Conservation (phyloP, 1,140 invertebrate species). For the Macrosteles quadrilineatus region DNA sequence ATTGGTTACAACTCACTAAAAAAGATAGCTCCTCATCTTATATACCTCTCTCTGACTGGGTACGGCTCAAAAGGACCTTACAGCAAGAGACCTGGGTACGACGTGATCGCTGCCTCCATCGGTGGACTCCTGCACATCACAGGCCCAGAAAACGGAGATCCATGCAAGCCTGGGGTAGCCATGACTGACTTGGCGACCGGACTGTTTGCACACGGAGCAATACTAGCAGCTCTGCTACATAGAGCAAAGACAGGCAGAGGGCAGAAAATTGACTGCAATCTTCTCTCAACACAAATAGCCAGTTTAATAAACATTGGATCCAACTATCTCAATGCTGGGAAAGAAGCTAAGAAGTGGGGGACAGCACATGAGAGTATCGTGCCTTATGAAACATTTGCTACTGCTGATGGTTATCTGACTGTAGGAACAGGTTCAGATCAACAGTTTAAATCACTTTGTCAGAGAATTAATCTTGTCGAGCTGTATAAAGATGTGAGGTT, state of each 20-base stretch:
- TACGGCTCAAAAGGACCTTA: conserved; percentile 90
- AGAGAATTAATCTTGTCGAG: conserved; percentile 61
- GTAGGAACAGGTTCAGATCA: conserved; percentile 79
- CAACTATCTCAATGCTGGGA: conserved; percentile 86
- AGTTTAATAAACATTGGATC: conserved; percentile 86
- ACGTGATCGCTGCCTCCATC: conserved; percentile 91
- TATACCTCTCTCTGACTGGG: conserved; percentile 95
- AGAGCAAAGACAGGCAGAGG: conserved; percentile 75
- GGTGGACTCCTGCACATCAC: conserved; percentile 91
- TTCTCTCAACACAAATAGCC: conserved; percentile 90
- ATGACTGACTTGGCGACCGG: conserved; percentile 93
- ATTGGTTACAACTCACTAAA: conserved; percentile 79
- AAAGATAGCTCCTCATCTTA: conserved; percentile 71
- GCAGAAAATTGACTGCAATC: conserved; percentile 91
- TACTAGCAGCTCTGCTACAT: conserved; percentile 86
- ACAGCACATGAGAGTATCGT: conserved; percentile 94
- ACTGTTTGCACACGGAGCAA: conserved; percentile 93
- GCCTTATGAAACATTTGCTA: conserved; percentile 87
- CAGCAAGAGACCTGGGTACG: conserved; percentile 83
- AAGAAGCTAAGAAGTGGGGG: conserved; percentile 77
- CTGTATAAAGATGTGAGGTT: conserved; percentile 67
- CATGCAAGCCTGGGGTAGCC: conserved; percentile 91
- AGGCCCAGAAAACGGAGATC: conserved; percentile 78
- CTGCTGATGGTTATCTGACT: conserved; percentile 79
- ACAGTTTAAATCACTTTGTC: conserved; percentile 74